A percentile compares a stretch with the other conserved stretches of the same genome.
These are phyloP conservation scores for Heliocidaris erythrogramma DNA, from an alignment of 35 echinoderm and acorn worm species.

Conservation along the genomic window DNA sequence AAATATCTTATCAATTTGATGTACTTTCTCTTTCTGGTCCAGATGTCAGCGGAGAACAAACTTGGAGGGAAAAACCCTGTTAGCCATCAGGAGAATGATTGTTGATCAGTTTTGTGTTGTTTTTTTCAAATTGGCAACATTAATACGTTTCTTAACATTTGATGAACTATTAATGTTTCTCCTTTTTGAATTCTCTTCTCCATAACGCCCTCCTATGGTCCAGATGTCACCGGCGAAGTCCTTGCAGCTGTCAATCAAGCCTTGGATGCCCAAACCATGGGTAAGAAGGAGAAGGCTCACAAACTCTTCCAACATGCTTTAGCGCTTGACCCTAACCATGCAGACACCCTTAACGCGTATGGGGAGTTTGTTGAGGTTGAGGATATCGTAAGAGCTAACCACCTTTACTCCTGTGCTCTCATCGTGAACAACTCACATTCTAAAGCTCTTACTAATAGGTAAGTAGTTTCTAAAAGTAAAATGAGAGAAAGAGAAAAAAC, in stretches of 20 bases:
- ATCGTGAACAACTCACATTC: slow-evolving; percentile 68
- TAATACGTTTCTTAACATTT: neutral
- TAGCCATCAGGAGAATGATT: no score
- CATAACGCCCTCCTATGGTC: neutral
- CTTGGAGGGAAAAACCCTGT: no score
- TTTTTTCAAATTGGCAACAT: no score
- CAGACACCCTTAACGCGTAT: slow-evolving; percentile 88
- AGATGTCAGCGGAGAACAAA: no score
- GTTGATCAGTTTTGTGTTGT: no score
- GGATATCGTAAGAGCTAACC: slow-evolving; percentile 83
- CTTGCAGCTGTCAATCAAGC: slow-evolving; percentile 90
- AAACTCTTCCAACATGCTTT: slow-evolving; percentile 97
- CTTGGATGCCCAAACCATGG: slow-evolving; percentile 67
- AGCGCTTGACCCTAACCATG: slow-evolving; percentile 83
- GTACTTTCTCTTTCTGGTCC: no score
- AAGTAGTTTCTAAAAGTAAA: neutral
- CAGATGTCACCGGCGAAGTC: slow-evolving; percentile 60
- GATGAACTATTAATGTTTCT: neutral
- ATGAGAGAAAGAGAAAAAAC: no score
- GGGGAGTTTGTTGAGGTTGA: slow-evolving; percentile 89
- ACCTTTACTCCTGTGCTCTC: slow-evolving; percentile 91
- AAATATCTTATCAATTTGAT: no score
- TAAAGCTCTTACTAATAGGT: slow-evolving; percentile 73
- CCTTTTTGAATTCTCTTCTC: neutral
- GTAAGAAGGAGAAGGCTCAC: slow-evolving; percentile 87